Evolutionary conservation across 64 coral and sea anemone species (phyloP).

Genomic region (Dendrophyllia cribrosa): DNA sequence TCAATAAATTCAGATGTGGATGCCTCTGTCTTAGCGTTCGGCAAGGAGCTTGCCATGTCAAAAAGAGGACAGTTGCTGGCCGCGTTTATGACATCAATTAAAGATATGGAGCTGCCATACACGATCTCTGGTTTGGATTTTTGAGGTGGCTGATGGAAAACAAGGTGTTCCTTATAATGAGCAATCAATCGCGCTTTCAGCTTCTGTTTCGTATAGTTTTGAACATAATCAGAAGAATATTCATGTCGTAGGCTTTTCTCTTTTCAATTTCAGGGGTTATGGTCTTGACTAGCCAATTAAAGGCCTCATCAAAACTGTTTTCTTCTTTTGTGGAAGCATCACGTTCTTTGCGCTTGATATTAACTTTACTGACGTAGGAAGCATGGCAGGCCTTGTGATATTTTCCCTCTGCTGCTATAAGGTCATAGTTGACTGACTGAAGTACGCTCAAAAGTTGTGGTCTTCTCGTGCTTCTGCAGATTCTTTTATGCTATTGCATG

Average conservation of each 20-base stretch:
- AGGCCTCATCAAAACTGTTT: conserved; percentile 2
- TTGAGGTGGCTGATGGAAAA: conserved; percentile 30
- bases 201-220: conserved; percentile 37
- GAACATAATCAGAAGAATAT: conserved; percentile 27
- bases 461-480: conserved; percentile 50
- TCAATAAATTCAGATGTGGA: too few species aligned
- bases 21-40: too few species aligned
- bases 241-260: conserved; percentile 66
- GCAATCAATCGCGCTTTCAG: conserved; percentile 12
- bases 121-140: conserved; percentile 36
- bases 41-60: background rate
- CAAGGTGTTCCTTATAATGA: background rate
- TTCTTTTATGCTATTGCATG: conserved; percentile 48
- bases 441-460: too few species aligned
- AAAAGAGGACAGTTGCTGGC: background rate
- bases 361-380: too few species aligned
- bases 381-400: too few species aligned
- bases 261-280: conserved; percentile 45
- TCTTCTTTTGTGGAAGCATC: background rate
- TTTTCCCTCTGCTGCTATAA: too few species aligned
- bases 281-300: background rate
- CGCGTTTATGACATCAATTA: conserved; percentile 18
- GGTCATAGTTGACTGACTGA: too few species aligned
- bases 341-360: too few species aligned
- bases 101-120: background rate